Percentiles rank a stretch among this genome's conserved stretches.
These are phyloP conservation scores for Oxyteleia sp. DNA, from an alignment of 2,888 invertebrate species.

Conservation along the genomic window DNA sequence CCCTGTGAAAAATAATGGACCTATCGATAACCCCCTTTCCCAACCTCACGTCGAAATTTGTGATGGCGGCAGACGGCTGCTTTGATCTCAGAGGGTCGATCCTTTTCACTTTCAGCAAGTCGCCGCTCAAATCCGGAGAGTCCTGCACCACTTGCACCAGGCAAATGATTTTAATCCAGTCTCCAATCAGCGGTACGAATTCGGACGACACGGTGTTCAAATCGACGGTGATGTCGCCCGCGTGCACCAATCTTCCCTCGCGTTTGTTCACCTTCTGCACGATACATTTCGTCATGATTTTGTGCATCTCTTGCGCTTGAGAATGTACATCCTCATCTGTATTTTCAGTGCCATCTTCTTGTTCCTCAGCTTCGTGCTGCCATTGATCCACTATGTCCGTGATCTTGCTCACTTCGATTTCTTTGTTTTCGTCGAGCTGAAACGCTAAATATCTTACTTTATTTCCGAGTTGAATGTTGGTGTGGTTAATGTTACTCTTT, in stretches of 20 bases:
- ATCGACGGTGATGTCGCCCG: conserved; percentile 89
- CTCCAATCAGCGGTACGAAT: conserved; percentile 91
- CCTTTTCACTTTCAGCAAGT: conserved; percentile 90
- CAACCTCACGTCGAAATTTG: conserved; percentile 84
- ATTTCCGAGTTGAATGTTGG: conserved; percentile 88
- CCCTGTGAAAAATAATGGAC: conserved; percentile 89
- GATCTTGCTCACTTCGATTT: conserved; percentile 89
- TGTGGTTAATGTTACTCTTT: conserved; percentile 82
- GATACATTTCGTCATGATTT: conserved; percentile 81
- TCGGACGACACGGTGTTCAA: conserved; percentile 90
- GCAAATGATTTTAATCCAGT: conserved; percentile 91
- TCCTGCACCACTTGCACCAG: conserved; percentile 90
- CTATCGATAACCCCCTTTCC: conserved; percentile 89
- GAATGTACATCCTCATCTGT: conserved; percentile 42
- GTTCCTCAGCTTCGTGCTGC: conserved; percentile 73
- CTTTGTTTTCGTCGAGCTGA: conserved; percentile 86
- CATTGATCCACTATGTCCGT: conserved; percentile 88
- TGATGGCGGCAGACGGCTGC: conserved; percentile 89
- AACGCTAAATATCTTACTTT: conserved; percentile 89
- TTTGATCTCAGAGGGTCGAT: conserved; percentile 90
- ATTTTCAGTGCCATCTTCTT: conserved; percentile 86
- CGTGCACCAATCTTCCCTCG: conserved; percentile 85
- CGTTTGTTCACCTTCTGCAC: conserved; percentile 87
- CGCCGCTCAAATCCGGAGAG: conserved; percentile 88
- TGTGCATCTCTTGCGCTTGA: conserved; percentile 11